Conservation (phyloP, 1,140 invertebrate species). For the Papilio helenus region DNA sequence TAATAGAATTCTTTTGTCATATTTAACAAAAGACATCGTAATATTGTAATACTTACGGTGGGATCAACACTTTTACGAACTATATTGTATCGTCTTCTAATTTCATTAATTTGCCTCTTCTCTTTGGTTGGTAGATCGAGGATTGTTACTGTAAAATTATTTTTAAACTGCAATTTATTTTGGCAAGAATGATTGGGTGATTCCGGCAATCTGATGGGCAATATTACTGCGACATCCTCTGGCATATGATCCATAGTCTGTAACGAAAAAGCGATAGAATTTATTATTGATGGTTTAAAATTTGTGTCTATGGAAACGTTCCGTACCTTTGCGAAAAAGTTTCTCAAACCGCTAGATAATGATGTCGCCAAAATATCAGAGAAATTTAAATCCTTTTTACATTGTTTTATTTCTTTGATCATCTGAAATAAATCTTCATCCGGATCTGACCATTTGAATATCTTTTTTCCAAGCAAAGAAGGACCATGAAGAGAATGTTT, state of each 20-base stretch:
- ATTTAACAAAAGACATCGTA: not conserved
- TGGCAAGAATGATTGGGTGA: constrained; percentile 22
- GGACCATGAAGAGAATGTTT: constrained; percentile 68
- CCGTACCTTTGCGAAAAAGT: constrained; percentile 71
- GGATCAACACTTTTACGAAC: constrained; percentile 59
- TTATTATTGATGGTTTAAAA: not conserved
- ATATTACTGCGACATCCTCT: constrained; percentile 60
- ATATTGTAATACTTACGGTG: constrained; percentile 49
- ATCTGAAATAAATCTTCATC: constrained; percentile 64
- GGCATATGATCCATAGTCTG: constrained; percentile 57
- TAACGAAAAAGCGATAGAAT: constrained; percentile 40
- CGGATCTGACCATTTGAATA: constrained; percentile 70
- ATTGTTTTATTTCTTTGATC: constrained; percentile 73
- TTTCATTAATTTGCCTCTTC: constrained; percentile 45
- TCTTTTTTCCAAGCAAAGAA: constrained; percentile 64
- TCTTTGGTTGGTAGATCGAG: constrained; percentile 56
- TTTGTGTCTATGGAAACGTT: not conserved
- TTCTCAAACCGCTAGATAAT: constrained; percentile 67
- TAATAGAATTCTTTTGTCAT: not conserved
- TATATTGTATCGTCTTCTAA: constrained; percentile 48
- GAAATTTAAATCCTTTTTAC: constrained; percentile 59
- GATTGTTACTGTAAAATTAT: constrained; percentile 66
- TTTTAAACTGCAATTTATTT: constrained; percentile 49
- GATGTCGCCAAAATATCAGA: constrained; percentile 72
- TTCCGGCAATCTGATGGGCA: constrained; percentile 60